Evolutionary conservation across 92 coral and sea anemone genomes (phyloP).

Genomic region (Scolanthus callimorphus): DNA sequence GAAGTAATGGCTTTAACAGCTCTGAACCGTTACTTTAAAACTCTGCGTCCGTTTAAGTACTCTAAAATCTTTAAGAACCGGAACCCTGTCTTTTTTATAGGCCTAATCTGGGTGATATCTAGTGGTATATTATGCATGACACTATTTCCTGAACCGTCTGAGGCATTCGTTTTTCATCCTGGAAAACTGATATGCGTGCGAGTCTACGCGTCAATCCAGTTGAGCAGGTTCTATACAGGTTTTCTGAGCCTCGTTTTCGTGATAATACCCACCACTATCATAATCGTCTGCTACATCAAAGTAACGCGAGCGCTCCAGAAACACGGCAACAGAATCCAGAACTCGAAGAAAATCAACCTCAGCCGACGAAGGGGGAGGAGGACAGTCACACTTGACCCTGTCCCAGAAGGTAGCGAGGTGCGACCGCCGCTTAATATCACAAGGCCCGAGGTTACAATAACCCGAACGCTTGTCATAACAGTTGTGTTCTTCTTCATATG

Average conservation of each 20-base stretch:
- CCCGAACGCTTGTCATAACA: constrained; percentile 59
- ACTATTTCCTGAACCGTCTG: constrained; percentile 33
- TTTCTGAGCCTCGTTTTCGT: constrained; percentile 49
- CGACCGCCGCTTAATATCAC: neutral
- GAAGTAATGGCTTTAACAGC: constrained; percentile 79
- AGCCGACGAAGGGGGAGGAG: neutral
- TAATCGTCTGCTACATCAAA: constrained; percentile 50
- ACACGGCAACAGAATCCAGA: constrained; percentile 13
- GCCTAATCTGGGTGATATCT: constrained; percentile 21
- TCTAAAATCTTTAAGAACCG: constrained; percentile 49
- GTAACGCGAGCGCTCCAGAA: constrained; percentile 52
- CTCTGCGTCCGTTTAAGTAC: constrained; percentile 39
- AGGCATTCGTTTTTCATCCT: constrained; percentile 55
- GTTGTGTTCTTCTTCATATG: constrained; percentile 62
- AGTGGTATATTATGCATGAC: constrained; percentile 30
- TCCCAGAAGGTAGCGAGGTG: neutral
- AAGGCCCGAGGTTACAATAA: constrained; percentile 37
- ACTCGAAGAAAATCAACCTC: neutral
- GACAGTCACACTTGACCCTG: neutral
- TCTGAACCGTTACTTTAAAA: constrained; percentile 61
- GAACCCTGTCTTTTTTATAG: constrained; percentile 34
- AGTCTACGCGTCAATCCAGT: constrained; percentile 5
- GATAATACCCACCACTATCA: constrained; percentile 51
- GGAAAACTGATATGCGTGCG: constrained; percentile 72
- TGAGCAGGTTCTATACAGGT: constrained; percentile 47